These are phyloP conservation scores for Meriones unguiculatus DNA, from an alignment of 2,113 vertebrate genomes.

Conservation along the genomic window DNA sequence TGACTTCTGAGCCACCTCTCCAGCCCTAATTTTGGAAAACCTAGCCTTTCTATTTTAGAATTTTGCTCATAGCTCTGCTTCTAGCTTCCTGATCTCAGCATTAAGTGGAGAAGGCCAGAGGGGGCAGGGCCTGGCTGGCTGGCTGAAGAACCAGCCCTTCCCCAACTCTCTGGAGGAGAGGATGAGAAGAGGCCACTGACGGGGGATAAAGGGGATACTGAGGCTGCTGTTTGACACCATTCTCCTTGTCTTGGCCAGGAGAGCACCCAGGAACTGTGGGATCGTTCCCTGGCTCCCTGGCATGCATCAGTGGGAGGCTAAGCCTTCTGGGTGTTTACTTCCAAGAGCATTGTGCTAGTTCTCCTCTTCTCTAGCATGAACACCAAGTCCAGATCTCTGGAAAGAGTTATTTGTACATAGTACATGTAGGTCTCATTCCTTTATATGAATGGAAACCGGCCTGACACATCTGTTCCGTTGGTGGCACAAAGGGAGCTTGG, in stretches of 20 bases:
- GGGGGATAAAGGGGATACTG: not conserved
- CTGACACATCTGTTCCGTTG: not conserved
- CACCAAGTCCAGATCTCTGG: not conserved
- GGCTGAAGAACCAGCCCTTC: not conserved
- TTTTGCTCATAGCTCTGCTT: not conserved
- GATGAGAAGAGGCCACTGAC: not conserved
- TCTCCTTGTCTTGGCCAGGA: not conserved
- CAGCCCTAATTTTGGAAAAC: not conserved
- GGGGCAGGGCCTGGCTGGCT: not conserved
- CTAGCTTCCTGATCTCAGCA: not conserved
- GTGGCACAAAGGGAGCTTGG: not conserved
- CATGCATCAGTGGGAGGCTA: no score
- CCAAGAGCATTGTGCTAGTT: not conserved
- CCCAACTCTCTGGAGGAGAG: not conserved
- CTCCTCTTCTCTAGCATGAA: not conserved
- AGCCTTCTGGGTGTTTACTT: not conserved
- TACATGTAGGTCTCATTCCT: not conserved
- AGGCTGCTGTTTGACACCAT: accelerated
- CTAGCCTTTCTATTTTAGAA: not conserved
- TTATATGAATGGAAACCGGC: not conserved
- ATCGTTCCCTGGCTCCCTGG: not conserved
- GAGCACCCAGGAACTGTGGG: accelerated
- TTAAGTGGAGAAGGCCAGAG: not conserved
- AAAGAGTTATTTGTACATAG: not conserved
- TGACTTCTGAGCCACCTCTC: not conserved